These are phyloP conservation scores for Napeogenes inachia DNA, from an alignment of 2,888 invertebrate genomes.

Conservation along the genomic window DNA sequence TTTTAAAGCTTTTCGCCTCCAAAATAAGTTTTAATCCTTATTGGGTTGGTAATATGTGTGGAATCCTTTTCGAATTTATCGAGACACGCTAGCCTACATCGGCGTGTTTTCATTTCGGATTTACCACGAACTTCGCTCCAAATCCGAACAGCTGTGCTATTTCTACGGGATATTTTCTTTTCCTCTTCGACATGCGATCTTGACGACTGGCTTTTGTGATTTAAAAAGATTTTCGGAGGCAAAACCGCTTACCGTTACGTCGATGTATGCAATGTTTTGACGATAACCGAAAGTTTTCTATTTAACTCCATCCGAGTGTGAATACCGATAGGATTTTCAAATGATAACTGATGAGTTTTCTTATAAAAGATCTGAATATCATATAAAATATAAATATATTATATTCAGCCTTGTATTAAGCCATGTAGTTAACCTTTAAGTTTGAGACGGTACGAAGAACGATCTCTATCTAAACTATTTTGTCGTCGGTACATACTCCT, in stretches of 20 bases:
- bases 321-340: conserved; percentile 15
- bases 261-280: conserved; percentile 40
- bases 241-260: conserved; percentile 65
- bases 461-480: conserved; percentile 6
- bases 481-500: background rate
- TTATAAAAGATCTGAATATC: background rate
- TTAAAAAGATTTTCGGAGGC: conserved; percentile 71
- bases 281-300: conserved; percentile 47
- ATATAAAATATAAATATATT: no score
- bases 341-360: conserved; percentile 16
- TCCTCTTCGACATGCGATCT: conserved; percentile 68
- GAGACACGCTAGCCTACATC: conserved; percentile 64
- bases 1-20: conserved; percentile 55
- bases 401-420: no score
- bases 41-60: conserved; percentile 66
- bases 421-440: background rate
- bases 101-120: conserved; percentile 74
- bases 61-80: conserved; percentile 70
- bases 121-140: conserved; percentile 67
- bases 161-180: conserved; percentile 70
- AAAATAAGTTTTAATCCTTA: conserved; percentile 71
- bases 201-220: conserved; percentile 73
- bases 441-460: background rate
- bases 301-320: conserved; percentile 28
- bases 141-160: conserved; percentile 69